Conservation (phyloP, 1,140 invertebrate genomes). For the Laupala kohalensis region DNA sequence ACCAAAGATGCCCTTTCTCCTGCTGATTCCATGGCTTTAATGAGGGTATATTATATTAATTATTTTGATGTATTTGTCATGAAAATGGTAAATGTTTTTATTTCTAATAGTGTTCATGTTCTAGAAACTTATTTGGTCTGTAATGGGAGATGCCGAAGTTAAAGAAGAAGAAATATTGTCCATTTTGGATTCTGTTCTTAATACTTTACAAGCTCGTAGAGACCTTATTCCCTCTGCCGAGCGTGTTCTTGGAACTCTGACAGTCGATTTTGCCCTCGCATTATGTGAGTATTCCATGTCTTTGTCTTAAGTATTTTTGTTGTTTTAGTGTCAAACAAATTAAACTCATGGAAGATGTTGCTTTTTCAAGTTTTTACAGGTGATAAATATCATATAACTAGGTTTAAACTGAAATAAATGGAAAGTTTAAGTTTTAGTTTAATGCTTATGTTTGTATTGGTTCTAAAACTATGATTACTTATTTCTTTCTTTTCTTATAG, state of each 20-base stretch:
- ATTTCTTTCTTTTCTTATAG: too few relatives aligned
- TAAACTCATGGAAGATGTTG: too few relatives aligned
- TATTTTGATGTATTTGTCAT: neutral
- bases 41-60: neutral
- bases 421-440: too few relatives aligned
- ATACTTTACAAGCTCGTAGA: neutral
- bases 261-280: conserved; percentile 22
- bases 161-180: neutral
- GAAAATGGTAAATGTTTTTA: neutral
- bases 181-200: conserved; percentile 2
- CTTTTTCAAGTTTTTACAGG: too few relatives aligned
- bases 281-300: neutral
- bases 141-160: neutral
- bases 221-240: conserved; percentile 4
- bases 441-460: too few relatives aligned
- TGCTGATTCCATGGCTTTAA: neutral
- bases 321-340: too few relatives aligned
- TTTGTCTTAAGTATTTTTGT: too few relatives aligned
- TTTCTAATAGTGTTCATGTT: too few relatives aligned
- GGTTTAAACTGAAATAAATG: too few relatives aligned
- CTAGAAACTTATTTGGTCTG: neutral
- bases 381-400: too few relatives aligned
- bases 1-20: conserved; percentile 17
- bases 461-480: too few relatives aligned
- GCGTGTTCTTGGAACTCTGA: conserved; percentile 16